Evolutionary conservation across 2,113 vertebrate genomes (phyloP), one percentile per base, ranked within the genome.

Genomic region (Gallinago paraguaiae): DNA sequence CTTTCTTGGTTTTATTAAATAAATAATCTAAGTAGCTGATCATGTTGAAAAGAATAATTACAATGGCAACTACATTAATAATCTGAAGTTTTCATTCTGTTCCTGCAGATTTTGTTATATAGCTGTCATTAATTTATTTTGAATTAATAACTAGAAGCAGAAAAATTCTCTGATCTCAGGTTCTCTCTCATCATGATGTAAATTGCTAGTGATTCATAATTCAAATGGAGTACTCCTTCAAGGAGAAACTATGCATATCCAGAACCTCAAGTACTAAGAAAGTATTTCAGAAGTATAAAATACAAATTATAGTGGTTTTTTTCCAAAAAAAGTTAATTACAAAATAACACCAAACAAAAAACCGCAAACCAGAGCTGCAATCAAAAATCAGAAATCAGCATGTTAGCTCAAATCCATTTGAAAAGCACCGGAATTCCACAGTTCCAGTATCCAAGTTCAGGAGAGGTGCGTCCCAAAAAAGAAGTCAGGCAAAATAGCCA

Each of bases 171-270:
- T 53, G 28, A 37, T 80, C 54, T 80, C 19, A 37, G 11, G 83
- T 72, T 80, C 50, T 72, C 45, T 45, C 17, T 84, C 54, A 69
- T 57, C 4, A 19, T 30, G 10, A 67, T 75, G 31, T 10, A 87
- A 90, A 94, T 82, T 91, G 30, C 10, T 28, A 65, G 50, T n/a
- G 27, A 72, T 81, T 78, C 43, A 33, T 53, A 48, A 90, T 54
- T 70, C 30, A 81, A 35, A 14, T 91, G 60, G 11, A 74, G 24
- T 74, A 69, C 4, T 72, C 10, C 27, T 72, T 84, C 27, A 69
- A 69, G 27, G 3, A 53, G n/a, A 45, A 91, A 14, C 9, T 57
- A 61, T 45, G 9, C 3, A 13, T 43, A 77, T 28, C 16, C 43
- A 78, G 20, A 84, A 69, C 13, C 19, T 7, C 41, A 84, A 50